Evolutionary conservation across 2,797 vertebrate species (phyloP), one percentile per base, ranked within the genome.

Genomic region (Xenentodon cancila): DNA sequence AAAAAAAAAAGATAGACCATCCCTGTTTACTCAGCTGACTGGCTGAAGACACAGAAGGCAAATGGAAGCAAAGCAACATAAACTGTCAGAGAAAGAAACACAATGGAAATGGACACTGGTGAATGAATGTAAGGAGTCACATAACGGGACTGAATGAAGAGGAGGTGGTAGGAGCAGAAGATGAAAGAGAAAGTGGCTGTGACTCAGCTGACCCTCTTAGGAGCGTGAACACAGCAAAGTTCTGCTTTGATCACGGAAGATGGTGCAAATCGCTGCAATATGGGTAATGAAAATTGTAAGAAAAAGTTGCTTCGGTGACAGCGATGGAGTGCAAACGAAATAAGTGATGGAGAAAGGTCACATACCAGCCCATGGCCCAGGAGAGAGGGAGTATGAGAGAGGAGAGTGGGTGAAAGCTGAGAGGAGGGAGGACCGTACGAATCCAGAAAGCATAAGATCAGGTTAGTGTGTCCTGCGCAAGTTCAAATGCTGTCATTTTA

Each of bases 11-110:
- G 71, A 80, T 49, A 72, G 70, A 73, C 20, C 47, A 16, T 34
- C 27, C 25, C 37, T 87, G 81, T 89, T 90, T 88, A 82, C 63
- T 75, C 83, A 89, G 84, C 84, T 77, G 75, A 84, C 55, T 1
- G 68, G 64, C 30, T 56, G 57, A 63, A 59, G 37, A 64, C 44
- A 37, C 32, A 37, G 16, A 50, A 1, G 0, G 32, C 42, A 19
- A 73, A 68, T 62, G 62, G 58, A 66, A 59, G 66, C 3, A 20
- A 50, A 53, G 32, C 1, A 0, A 27, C 40, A 19, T 18, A 27
- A 46, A 51, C 1, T 11, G 9, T 12, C 9, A 9, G 9, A 37
- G 9, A 37, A 37, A 7, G 34, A 37, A 32, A 9, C 30, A 32
- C 6, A 9, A 40, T 15, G 13, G 37, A 40, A 5, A 13, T 37